Percentiles rank a stretch among this genome's conserved stretches.
phyloP scores from a whole-genome alignment of 2,888 invertebrate genomes.

The Agrotis ipsilon region DNA sequence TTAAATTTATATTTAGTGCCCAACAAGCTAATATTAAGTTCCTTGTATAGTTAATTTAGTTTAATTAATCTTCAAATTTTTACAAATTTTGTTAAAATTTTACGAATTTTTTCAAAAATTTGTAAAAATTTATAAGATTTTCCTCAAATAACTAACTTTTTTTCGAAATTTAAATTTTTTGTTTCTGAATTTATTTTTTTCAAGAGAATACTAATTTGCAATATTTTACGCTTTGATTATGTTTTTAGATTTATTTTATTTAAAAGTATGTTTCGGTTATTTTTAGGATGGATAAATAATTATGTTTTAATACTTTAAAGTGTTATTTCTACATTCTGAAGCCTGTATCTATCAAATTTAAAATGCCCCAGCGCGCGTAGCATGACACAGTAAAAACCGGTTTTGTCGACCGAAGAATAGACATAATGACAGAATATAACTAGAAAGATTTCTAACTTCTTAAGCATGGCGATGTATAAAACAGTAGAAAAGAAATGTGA shows the following conservation, averaged over 20 bases:
- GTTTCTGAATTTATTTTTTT: constrained; percentile 24
- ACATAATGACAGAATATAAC: too few species aligned
- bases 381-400: too few species aligned
- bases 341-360: not conserved
- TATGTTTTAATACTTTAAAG: constrained; percentile 41
- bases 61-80: constrained; percentile 21
- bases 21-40: constrained; percentile 30
- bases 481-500: too few species aligned
- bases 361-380: too few species aligned
- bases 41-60: constrained; percentile 41
- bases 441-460: too few species aligned
- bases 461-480: too few species aligned
- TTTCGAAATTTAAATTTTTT: constrained; percentile 24
- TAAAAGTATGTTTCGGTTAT: constrained; percentile 35
- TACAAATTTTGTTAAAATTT: constrained; percentile 10
- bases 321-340: constrained; percentile 9
- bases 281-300: constrained; percentile 36
- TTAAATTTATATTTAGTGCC: constrained; percentile 47
- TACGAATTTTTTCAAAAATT: not conserved
- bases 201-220: constrained; percentile 31
- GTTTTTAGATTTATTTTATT: constrained; percentile 59
- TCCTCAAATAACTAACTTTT: not conserved
- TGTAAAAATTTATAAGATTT: not conserved
- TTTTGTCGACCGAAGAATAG: too few species aligned
- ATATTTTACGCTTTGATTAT: constrained; percentile 59